A percentile compares a stretch with the other conserved stretches of the same genome.
Conservation (phyloP, 1,140 invertebrate species). For the Calycopis cecrops region DNA sequence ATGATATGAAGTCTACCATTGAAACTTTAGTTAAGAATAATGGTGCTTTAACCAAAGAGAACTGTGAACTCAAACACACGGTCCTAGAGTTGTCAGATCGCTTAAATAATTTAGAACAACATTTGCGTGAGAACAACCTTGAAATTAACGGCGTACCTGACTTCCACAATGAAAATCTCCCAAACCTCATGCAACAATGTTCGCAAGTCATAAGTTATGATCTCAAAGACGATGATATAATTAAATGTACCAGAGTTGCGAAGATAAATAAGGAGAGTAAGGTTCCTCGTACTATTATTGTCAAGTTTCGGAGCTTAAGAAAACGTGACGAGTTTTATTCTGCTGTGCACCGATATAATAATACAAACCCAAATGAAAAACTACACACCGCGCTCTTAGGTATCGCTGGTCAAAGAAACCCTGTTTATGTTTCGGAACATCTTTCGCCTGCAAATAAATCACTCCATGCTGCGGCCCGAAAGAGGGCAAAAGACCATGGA, state of each 20-base stretch:
- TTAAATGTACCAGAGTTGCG: not conserved
- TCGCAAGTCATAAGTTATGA: too few species aligned
- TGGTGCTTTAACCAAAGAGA: not conserved
- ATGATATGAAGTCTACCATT: not conserved
- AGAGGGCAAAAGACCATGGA: too few species aligned
- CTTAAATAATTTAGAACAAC: conserved; percentile 6
- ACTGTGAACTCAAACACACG: not conserved
- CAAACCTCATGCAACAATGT: not conserved
- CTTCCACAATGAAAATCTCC: not conserved
- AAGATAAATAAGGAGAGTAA: conserved; percentile 10
- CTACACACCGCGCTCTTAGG: not conserved
- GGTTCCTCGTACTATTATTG: conserved; percentile 5
- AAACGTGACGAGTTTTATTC: conserved; percentile 8
- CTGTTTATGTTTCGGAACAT: conserved; percentile 12
- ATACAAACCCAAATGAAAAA: conserved; percentile 7
- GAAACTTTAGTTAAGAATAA: not conserved
- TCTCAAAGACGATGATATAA: not conserved
- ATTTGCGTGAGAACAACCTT: conserved; percentile 6
- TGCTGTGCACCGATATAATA: conserved; percentile 6
- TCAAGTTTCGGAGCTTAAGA: not conserved
- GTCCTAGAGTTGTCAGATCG: conserved; percentile 4
- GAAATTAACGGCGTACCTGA: conserved; percentile 2
- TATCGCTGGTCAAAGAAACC: not conserved
- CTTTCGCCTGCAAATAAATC: conserved; percentile 17
- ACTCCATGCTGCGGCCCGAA: conserved; percentile 19